Percentiles rank a stretch among this genome's conserved stretches.
Conservation (phyloP, 2,113 vertebrate species). For the Gulo gulo region DNA sequence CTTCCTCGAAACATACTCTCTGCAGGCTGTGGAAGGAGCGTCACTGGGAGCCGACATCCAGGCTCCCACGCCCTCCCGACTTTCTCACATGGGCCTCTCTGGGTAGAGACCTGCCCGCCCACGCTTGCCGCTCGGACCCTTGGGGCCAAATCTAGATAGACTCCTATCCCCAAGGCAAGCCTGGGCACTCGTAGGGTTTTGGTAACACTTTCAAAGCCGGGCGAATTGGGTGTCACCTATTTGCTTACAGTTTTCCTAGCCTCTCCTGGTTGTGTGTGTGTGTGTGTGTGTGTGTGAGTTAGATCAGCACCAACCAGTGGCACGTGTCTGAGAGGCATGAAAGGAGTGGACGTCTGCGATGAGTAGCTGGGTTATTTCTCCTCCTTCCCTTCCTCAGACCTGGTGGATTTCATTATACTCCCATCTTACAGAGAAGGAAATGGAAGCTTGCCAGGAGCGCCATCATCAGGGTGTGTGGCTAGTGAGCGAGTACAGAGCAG, state of each 20-base stretch:
- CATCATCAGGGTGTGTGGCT: too few species aligned
- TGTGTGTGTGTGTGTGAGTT: background rate
- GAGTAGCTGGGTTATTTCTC: background rate
- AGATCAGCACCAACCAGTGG: background rate
- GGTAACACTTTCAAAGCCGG: background rate
- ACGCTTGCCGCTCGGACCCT: fast-evolving
- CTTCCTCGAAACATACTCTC: background rate
- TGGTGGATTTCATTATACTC: background rate
- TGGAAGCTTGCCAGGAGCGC: background rate
- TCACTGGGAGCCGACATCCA: background rate
- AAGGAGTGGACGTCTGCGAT: background rate
- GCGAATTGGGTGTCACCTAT: background rate
- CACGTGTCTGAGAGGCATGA: background rate
- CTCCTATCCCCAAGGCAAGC: background rate
- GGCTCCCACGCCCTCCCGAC: fast-evolving
- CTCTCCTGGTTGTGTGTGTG: background rate
- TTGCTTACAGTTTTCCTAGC: background rate
- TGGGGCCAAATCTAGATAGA: background rate
- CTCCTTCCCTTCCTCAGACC: too few species aligned
- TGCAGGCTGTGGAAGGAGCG: background rate
- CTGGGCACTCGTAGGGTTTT: background rate
- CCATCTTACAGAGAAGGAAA: background rate
- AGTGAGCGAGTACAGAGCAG: background rate
- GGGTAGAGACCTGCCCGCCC: background rate
- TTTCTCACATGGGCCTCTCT: background rate